phyloP scores from a whole-genome alignment of 2,113 vertebrate species.

The Lanius collurio region DNA sequence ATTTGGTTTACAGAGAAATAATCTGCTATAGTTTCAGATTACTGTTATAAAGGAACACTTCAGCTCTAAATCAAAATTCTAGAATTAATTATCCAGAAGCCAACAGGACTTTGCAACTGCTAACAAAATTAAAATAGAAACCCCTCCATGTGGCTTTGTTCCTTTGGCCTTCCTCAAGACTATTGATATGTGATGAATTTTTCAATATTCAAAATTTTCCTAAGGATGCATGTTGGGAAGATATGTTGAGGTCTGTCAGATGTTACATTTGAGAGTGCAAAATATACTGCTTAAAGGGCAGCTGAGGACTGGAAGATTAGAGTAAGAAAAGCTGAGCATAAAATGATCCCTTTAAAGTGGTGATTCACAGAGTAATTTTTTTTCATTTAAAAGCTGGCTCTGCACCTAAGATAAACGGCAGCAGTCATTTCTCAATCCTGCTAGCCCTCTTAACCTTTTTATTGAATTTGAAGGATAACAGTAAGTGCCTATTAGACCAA shows the following conservation, averaged over 20 bases:
- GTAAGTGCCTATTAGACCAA: background rate
- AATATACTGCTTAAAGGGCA: background rate
- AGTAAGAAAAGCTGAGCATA: background rate
- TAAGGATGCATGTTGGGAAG: background rate
- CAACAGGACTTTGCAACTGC: background rate
- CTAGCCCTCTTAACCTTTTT: background rate
- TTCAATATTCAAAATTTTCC: background rate
- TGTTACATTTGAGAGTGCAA: background rate
- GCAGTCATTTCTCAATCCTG: constrained; percentile 24
- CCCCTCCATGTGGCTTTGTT: background rate
- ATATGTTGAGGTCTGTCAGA: background rate
- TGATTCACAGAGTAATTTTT: constrained; percentile 22
- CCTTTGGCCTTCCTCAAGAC: background rate
- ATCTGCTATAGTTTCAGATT: background rate
- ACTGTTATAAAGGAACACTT: background rate
- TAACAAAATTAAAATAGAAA: background rate
- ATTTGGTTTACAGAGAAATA: background rate
- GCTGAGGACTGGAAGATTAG: background rate
- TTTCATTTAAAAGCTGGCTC: constrained; percentile 54
- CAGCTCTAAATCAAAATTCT: background rate
- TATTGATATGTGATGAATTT: background rate
- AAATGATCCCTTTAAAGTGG: background rate
- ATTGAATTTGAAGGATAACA: constrained; percentile 36
- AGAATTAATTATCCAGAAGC: background rate
- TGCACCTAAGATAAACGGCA: background rate